Percentiles rank a stretch among this genome's conserved stretches.
Conservation (phyloP, 64 coral and sea anemone genomes). For the Montipora cactus region DNA sequence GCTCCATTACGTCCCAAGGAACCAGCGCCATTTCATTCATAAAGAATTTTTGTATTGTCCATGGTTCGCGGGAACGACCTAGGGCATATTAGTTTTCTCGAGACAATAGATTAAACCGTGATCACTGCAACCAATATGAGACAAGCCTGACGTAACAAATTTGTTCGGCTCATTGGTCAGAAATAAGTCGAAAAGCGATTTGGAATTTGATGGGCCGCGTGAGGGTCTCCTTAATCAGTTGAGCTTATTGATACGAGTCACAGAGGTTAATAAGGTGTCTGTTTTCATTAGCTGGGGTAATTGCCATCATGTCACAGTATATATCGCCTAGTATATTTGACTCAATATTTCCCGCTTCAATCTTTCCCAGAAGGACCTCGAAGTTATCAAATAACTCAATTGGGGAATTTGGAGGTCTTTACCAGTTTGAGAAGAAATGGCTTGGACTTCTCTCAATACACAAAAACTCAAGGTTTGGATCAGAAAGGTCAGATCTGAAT, state of each 20-base stretch:
- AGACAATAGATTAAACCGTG: background rate
- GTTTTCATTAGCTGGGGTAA: too few species aligned
- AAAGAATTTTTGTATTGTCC: background rate
- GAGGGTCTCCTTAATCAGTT: background rate
- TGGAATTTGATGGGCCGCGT: background rate
- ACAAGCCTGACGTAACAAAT: background rate
- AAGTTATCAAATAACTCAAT: too few species aligned
- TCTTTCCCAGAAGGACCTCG: too few species aligned
- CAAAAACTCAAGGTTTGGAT: too few species aligned
- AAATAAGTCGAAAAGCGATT: background rate
- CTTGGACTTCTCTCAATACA: too few species aligned
- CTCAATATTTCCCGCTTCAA: too few species aligned
- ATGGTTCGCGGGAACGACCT: background rate
- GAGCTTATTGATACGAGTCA: background rate
- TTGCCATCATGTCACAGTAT: too few species aligned
- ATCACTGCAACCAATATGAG: background rate
- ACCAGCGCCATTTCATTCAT: background rate
- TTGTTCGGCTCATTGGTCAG: background rate
- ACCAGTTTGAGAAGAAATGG: too few species aligned
- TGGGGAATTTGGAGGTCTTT: too few species aligned
- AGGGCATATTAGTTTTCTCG: background rate
- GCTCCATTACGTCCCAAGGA: background rate
- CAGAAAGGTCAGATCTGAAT: too few species aligned
- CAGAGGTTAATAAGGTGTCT: background rate
- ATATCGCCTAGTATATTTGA: too few species aligned